phyloP scores from a whole-genome alignment of 2,888 invertebrate genomes.

The Exephanes ischioxanthus region DNA sequence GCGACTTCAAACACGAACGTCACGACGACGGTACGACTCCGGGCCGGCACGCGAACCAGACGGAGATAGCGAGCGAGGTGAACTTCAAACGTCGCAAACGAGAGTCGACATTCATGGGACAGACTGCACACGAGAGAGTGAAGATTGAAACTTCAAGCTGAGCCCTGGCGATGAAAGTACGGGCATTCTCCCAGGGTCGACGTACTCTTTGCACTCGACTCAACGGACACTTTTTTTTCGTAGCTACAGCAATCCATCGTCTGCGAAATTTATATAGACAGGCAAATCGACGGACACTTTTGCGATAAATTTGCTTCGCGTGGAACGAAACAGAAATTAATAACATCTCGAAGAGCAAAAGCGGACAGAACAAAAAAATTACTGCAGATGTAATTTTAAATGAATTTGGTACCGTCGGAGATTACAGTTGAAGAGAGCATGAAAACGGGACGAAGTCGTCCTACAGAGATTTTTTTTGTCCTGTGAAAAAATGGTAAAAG shows the following conservation, averaged over 20 bases:
- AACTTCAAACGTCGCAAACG: slow-evolving; percentile 64
- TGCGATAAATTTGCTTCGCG: not conserved
- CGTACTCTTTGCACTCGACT: slow-evolving; percentile 29
- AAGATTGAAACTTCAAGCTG: slow-evolving; percentile 56
- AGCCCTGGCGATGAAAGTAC: slow-evolving; percentile 41
- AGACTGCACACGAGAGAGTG: slow-evolving; percentile 23
- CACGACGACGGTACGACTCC: slow-evolving; percentile 39
- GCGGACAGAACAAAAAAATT: not conserved
- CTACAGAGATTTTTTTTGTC: not conserved
- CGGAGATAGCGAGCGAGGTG: slow-evolving; percentile 34
- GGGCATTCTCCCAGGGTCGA: slow-evolving; percentile 46
- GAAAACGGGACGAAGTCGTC: too few relatives aligned
- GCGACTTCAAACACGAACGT: slow-evolving; percentile 56
- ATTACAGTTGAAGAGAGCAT: not conserved
- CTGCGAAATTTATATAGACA: not conserved
- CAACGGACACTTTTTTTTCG: not conserved
- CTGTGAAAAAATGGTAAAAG: too few relatives aligned
- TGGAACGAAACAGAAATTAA: not conserved
- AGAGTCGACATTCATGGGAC: slow-evolving; percentile 46
- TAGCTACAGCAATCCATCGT: not conserved
- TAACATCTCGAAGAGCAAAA: not conserved
- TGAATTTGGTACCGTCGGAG: not conserved
- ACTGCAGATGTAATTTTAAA: not conserved
- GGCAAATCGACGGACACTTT: not conserved
- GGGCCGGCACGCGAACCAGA: not conserved